phyloP scores from a whole-genome alignment of 2,113 vertebrate species.

The Nibea coibor region DNA sequence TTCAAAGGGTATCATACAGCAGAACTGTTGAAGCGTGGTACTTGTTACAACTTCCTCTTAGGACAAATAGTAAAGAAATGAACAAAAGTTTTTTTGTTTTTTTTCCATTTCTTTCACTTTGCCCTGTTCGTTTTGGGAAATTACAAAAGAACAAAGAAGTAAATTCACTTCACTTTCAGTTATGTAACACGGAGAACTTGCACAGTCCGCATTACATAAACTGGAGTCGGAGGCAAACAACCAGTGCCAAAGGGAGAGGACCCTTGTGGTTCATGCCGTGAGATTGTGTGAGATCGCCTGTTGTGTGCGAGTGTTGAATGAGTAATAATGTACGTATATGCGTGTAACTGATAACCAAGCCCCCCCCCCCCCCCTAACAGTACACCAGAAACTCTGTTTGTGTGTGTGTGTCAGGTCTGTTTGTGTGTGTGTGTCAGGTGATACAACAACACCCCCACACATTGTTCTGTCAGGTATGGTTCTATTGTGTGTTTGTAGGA shows the following conservation, averaged over 20 bases:
- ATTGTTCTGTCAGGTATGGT: slow-evolving; percentile 54
- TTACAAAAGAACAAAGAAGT: neutral
- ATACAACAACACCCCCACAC: slow-evolving; percentile 32
- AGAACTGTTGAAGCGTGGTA: neutral
- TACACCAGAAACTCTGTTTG: slow-evolving; percentile 34
- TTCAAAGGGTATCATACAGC: neutral
- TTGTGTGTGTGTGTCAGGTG: slow-evolving; percentile 36
- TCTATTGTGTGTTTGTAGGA: slow-evolving; percentile 67
- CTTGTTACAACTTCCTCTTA: neutral
- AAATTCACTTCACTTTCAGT: neutral
- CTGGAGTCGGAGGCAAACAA: neutral
- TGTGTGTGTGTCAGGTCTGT: too few species aligned
- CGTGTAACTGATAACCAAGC: slow-evolving; percentile 21
- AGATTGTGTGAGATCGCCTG: slow-evolving; percentile 26
- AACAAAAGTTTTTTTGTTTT: neutral
- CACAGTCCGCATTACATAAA: neutral
- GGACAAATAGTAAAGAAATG: neutral
- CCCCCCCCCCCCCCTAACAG: slow-evolving; percentile 46
- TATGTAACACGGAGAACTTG: neutral
- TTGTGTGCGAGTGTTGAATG: neutral
- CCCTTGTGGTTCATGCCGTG: slow-evolving; percentile 15
- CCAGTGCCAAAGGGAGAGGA: neutral
- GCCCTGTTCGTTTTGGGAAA: neutral
- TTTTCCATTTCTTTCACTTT: neutral
- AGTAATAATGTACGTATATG: slow-evolving; percentile 25